phyloP scores from a whole-genome alignment of 2,113 vertebrate genomes.

The Sclerurus mexicanus region DNA sequence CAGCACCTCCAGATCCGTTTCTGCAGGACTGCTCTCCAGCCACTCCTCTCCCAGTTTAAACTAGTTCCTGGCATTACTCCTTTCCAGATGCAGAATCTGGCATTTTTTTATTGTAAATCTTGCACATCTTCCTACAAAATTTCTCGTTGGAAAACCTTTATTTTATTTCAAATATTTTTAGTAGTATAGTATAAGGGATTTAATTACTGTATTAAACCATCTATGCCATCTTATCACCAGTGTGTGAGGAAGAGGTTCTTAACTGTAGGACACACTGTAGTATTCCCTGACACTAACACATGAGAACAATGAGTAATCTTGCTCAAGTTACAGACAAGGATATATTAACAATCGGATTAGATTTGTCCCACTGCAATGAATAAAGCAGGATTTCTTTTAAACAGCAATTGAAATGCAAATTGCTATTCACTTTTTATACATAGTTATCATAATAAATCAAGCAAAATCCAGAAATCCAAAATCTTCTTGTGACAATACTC shows the following conservation, averaged over 20 bases:
- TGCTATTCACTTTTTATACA: background rate
- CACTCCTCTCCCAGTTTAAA: background rate
- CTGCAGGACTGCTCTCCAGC: background rate
- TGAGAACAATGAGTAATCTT: background rate
- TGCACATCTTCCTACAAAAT: background rate
- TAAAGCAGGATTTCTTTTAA: background rate
- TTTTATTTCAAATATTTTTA: background rate
- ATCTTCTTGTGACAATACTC: background rate
- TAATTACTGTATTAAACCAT: background rate
- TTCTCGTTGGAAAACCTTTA: background rate
- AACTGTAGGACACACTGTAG: background rate
- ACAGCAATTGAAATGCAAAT: background rate
- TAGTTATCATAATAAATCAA: constrained; percentile 1
- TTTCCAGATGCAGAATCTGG: background rate
- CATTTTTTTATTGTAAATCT: background rate
- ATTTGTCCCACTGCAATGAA: background rate
- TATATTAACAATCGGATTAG: background rate
- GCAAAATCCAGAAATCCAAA: background rate
- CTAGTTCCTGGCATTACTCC: fast-evolving
- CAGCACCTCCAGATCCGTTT: background rate
- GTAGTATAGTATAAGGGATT: fast-evolving
- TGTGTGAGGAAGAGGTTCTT: background rate
- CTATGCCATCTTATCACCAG: background rate
- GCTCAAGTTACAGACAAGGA: background rate
- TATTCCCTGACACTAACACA: background rate